A percentile compares a stretch with the other conserved stretches of the same genome.
Evolutionary conservation across 1,140 invertebrate genomes (phyloP).

Genomic region (Sipha flava): DNA sequence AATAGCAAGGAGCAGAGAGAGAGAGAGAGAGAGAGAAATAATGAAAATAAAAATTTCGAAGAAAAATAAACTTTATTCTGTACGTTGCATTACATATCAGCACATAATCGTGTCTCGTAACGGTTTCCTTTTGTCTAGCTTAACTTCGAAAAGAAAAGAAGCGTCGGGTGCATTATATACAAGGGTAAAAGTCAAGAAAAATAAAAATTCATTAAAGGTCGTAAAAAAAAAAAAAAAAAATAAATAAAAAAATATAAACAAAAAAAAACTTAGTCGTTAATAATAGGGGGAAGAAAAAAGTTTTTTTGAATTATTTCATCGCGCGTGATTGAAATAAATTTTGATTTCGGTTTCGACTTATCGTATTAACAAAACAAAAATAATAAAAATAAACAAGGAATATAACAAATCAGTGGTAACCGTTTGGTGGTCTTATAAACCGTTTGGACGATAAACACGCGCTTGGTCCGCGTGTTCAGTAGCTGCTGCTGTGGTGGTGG

Average conservation of each 20-base stretch:
- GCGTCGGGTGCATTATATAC: too few relatives aligned
- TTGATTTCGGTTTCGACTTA: background rate
- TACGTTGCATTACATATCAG: too few relatives aligned
- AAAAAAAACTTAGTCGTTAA: background rate
- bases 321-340: background rate
- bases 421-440: background rate
- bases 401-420: constrained; percentile 3
- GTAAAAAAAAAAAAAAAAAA: constrained; percentile 5
- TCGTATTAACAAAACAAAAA: background rate
- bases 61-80: too few relatives aligned
- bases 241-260: too few relatives aligned
- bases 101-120: too few relatives aligned
- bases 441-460: background rate
- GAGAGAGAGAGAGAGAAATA: too few relatives aligned
- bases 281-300: background rate
- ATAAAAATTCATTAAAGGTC: constrained; percentile 10
- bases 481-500: constrained; percentile 16
- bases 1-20: too few relatives aligned
- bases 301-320: background rate
- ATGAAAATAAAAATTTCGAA: too few relatives aligned
- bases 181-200: background rate
- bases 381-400: background rate
- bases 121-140: too few relatives aligned
- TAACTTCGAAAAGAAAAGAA: too few relatives aligned
- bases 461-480: background rate